Percentiles rank a stretch among this genome's conserved stretches.
Conservation (phyloP, 2,797 vertebrate genomes). For the Lindbergichthys nudifrons region DNA sequence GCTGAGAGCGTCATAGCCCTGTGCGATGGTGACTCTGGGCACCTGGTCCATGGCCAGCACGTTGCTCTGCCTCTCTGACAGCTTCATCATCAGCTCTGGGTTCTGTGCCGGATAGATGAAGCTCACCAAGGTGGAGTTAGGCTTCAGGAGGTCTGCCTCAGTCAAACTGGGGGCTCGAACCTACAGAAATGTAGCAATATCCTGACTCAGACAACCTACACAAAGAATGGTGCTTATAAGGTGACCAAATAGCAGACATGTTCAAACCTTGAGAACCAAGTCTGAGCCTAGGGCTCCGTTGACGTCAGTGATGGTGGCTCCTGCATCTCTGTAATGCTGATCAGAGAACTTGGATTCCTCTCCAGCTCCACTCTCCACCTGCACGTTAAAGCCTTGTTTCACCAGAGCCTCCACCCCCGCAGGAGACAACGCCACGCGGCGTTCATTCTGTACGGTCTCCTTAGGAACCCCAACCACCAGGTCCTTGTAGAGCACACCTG, state of each 20-base stretch:
- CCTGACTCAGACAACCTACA: not conserved
- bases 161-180: constrained; percentile 84
- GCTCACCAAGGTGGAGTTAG: constrained; percentile 81
- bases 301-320: constrained; percentile 78
- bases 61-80: constrained; percentile 77
- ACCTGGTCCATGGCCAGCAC: constrained; percentile 87
- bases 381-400: constrained; percentile 84
- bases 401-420: constrained; percentile 78
- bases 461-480: constrained; percentile 82
- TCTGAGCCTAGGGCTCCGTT: constrained; percentile 79
- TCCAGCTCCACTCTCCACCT: constrained; percentile 83
- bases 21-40: constrained; percentile 87
- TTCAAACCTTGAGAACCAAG: constrained; percentile 82
- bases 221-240: not conserved
- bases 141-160: constrained; percentile 80
- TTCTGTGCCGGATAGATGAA: constrained; percentile 87
- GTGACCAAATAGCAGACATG: not conserved
- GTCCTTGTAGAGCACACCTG: constrained; percentile 81
- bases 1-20: constrained; percentile 86
- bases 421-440: constrained; percentile 80
- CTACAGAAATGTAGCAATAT: constrained; percentile 57
- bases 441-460: constrained; percentile 82
- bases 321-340: constrained; percentile 77
- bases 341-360: constrained; percentile 84
- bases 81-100: constrained; percentile 80